phyloP scores from a whole-genome alignment of 2,797 vertebrate species.

The Micropoecilia bifurca region DNA sequence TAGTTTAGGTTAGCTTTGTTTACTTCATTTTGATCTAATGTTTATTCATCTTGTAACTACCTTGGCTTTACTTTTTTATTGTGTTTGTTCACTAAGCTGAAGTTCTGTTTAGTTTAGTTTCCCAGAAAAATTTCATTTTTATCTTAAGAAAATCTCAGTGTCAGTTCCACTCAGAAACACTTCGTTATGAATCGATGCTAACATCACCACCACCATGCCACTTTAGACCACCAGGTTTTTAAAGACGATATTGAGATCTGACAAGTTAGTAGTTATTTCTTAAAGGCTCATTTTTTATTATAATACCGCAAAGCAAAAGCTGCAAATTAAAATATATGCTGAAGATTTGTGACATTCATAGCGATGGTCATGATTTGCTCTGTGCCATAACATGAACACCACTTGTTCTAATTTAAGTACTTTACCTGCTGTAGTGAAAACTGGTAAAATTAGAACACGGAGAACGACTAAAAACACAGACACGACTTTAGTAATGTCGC shows the following conservation, averaged over 20 bases:
- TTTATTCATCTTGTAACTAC: background rate
- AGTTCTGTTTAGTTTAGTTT: background rate
- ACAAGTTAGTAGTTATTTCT: slow-evolving; percentile 7
- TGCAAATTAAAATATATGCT: background rate
- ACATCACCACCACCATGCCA: background rate
- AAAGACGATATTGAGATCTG: background rate
- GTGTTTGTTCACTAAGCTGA: background rate
- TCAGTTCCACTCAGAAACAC: background rate
- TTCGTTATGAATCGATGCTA: background rate
- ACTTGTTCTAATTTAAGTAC: background rate
- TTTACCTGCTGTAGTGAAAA: background rate
- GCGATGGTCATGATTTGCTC: background rate
- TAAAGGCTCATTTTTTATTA: slow-evolving; percentile 30
- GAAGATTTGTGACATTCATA: background rate
- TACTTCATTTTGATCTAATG: background rate
- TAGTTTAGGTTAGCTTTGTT: too few relatives aligned
- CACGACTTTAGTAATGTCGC: slow-evolving; percentile 14
- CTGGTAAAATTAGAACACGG: background rate
- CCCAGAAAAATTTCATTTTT: background rate
- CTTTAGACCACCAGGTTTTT: background rate
- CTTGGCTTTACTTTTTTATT: background rate
- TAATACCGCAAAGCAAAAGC: slow-evolving; percentile 1
- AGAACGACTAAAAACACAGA: slow-evolving; percentile 13
- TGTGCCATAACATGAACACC: background rate
- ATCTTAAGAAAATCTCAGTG: background rate